These are phyloP conservation scores for Vannuccia rotundouncinata DNA, from an alignment of 2,888 invertebrate species.

Conservation along the genomic window DNA sequence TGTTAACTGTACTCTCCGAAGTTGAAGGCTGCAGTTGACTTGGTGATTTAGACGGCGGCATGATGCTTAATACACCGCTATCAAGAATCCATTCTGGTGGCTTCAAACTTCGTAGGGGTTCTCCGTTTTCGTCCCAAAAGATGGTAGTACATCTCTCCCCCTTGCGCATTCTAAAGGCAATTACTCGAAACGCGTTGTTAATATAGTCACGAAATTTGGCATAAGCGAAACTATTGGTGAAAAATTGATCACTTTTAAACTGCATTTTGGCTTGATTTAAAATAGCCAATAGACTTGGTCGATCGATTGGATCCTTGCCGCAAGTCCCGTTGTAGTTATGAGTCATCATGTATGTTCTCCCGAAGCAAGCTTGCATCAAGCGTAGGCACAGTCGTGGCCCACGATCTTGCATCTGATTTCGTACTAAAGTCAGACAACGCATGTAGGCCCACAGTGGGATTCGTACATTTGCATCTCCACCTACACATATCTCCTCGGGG, in stretches of 20 bases:
- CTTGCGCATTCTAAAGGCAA: slow-evolving; percentile 33
- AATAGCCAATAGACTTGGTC: slow-evolving; percentile 28
- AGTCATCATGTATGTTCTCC: slow-evolving; percentile 33
- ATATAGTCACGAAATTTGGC: slow-evolving; percentile 37
- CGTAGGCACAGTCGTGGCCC: slow-evolving; percentile 34
- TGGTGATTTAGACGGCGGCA: too few relatives aligned
- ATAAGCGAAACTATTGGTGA: slow-evolving; percentile 29
- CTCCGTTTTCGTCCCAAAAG: slow-evolving; percentile 36
- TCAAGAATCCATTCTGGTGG: slow-evolving; percentile 33
- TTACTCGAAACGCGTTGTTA: slow-evolving; percentile 36
- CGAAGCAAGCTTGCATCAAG: slow-evolving; percentile 28
- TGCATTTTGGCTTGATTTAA: slow-evolving; percentile 35
- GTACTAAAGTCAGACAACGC: slow-evolving; percentile 24
- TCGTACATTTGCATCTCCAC: slow-evolving; percentile 29
- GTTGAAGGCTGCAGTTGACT: too few relatives aligned
- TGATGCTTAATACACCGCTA: too few relatives aligned
- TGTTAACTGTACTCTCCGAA: too few relatives aligned
- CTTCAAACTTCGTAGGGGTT: slow-evolving; percentile 27
- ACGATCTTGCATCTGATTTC: slow-evolving; percentile 28
- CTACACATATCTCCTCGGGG: slow-evolving; percentile 28
- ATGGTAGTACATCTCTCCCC: slow-evolving; percentile 12
- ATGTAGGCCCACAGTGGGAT: slow-evolving; percentile 36
- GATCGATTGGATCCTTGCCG: slow-evolving; percentile 37
- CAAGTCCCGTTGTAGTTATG: slow-evolving; percentile 37
- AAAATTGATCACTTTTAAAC: slow-evolving; percentile 28